These are phyloP conservation scores for Pantherophis guttatus DNA, from an alignment of 2,113 vertebrate genomes.

Conservation along the genomic window DNA sequence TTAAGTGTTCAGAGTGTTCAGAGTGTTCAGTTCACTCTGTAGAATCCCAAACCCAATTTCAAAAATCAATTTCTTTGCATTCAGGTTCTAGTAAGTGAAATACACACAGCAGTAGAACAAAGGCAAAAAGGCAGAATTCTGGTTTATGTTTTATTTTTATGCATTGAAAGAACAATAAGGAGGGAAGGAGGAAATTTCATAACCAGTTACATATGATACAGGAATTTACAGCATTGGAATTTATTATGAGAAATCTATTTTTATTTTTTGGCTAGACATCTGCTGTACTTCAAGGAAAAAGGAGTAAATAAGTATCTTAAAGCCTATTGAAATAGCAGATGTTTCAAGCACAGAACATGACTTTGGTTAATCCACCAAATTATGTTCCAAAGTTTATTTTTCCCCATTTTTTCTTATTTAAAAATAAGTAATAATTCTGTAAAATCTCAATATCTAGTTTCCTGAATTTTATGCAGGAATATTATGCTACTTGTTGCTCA, in stretches of 20 bases:
- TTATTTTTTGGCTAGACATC: background rate
- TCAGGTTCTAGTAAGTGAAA: background rate
- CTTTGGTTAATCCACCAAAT: background rate
- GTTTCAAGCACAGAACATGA: background rate
- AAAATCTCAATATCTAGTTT: background rate
- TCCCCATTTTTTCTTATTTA: background rate
- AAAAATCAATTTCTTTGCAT: background rate
- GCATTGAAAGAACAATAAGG: background rate
- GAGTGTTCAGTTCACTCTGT: background rate
- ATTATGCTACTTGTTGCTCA: background rate
- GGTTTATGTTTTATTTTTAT: slow-evolving; percentile 14
- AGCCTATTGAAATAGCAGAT: background rate
- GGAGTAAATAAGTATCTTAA: slow-evolving; percentile 9
- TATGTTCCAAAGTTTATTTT: background rate
- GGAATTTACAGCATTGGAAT: slow-evolving; percentile 8
- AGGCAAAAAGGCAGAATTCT: slow-evolving; percentile 10
- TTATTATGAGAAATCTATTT: slow-evolving; percentile 27
- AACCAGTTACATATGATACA: background rate
- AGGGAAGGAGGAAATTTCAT: background rate
- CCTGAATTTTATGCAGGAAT: background rate
- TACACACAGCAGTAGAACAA: background rate
- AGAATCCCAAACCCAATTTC: background rate
- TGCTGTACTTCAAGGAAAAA: slow-evolving; percentile 11
- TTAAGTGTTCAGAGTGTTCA: too few species aligned
- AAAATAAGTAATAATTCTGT: background rate